Evolutionary conservation across 2,113 vertebrate genomes (phyloP), one percentile per base, ranked within the genome.

Genomic region (Petrocephalus microphthalmus): DNA sequence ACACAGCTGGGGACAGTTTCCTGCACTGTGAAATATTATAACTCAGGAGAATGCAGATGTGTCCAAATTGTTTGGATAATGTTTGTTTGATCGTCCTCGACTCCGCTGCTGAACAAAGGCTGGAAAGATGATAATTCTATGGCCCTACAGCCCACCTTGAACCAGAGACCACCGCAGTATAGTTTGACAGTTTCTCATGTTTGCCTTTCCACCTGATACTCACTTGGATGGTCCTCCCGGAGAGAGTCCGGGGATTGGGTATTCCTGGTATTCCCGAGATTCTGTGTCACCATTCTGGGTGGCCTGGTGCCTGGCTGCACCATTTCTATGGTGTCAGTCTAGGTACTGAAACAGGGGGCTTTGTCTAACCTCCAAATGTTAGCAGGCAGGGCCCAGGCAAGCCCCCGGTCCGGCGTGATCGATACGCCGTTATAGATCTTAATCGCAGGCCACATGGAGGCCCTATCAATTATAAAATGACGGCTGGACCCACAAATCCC

Each of bases 391-490:
- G 37, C 33, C 54, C 4, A 2, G 52, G 90, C 88, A 90, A 91
- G 93, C 94, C 92, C 60, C 92, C 90, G 92, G 91, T 93, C 93
- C 94, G 89, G 93, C 90, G 87, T 91, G 93, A 95, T 96, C 95
- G 92, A 96, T 96, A 95, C 91, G 91, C 95, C 89, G 92, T 95
- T 96, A 95, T 95, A 96, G 94, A 96, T 96, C 93, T 91, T 94
- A 95, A 95, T 96, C 94, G 95, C 90, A 91, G 94, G 93, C 93
- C 94, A 93, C 93, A 90, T 94, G 94, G 94, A 95, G 52, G 94
- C 95, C 94, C 95, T 95, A 95, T 95, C 94, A 95, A 95, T 96
- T 95, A 96, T 95, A 95, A 90, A 95, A 91, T 92, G 92, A 85
- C 90, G 94, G 94, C 92, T 47, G 57, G 92, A 92, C 93, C 88